These are phyloP conservation scores for Galago senegalensis DNA, from an alignment of 2,797 vertebrate genomes.

Conservation along the genomic window DNA sequence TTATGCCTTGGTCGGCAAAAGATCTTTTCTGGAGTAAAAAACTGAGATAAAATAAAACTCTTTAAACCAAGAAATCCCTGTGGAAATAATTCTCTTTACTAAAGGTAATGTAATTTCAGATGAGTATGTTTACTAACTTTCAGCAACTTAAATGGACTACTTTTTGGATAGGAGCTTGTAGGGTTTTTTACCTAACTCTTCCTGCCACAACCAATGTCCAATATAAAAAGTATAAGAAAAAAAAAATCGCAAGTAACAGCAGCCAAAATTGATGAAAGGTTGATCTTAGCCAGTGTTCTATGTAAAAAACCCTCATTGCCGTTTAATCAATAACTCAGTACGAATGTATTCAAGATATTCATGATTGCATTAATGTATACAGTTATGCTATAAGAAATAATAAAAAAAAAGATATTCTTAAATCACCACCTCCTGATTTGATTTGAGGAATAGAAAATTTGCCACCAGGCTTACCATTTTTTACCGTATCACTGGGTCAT, in stretches of 20 bases:
- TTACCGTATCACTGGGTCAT: not conserved
- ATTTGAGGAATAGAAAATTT: not conserved
- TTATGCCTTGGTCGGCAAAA: slow-evolving; percentile 21
- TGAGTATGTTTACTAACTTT: not conserved
- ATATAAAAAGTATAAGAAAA: not conserved
- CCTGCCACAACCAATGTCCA: not conserved
- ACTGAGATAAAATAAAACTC: not conserved
- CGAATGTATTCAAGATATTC: slow-evolving; percentile 11
- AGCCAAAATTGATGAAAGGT: not conserved
- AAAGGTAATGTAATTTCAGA: not conserved
- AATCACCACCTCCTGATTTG: slow-evolving; percentile 10
- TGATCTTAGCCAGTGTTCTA: not conserved
- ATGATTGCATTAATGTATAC: too few species aligned
- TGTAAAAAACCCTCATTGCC: not conserved
- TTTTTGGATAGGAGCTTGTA: slow-evolving; percentile 16
- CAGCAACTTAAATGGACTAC: not conserved
- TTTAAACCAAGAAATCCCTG: not conserved
- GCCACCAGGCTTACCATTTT: not conserved
- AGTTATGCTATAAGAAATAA: too few species aligned
- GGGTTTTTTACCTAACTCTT: not conserved
- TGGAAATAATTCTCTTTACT: slow-evolving; percentile 8
- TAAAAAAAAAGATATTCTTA: not conserved
- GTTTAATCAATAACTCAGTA: slow-evolving; percentile 37
- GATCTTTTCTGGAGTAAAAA: not conserved
- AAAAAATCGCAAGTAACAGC: not conserved